Conservation (phyloP, 2,888 invertebrate species). For the Antheraea assamensis region DNA sequence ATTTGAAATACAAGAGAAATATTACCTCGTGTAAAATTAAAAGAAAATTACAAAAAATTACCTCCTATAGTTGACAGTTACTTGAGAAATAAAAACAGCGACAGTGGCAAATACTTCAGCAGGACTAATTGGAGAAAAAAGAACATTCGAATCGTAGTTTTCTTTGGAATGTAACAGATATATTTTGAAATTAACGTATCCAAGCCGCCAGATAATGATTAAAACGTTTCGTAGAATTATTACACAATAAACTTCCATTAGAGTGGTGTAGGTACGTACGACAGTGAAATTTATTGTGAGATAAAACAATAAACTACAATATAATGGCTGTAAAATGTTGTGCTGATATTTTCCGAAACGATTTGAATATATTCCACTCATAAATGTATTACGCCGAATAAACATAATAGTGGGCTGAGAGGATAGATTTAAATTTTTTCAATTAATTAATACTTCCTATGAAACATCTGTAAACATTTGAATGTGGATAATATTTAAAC, state of each 20-base stretch:
- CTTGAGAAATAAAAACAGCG: too few relatives aligned
- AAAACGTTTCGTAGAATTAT: background rate
- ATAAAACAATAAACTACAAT: background rate
- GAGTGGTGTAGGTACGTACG: background rate
- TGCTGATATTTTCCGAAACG: background rate
- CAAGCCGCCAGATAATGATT: background rate
- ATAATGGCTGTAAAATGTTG: background rate
- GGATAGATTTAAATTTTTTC: too few relatives aligned
- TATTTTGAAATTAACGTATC: background rate
- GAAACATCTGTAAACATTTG: too few relatives aligned
- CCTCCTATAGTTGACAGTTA: too few relatives aligned
- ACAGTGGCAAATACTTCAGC: too few relatives aligned
- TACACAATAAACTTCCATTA: background rate
- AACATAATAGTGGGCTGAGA: too few relatives aligned
- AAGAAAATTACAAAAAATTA: background rate
- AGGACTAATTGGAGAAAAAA: background rate
- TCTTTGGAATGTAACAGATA: background rate
- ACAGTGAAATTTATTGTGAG: constrained; percentile 1
- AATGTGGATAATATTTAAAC: too few relatives aligned
- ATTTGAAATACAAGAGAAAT: background rate
- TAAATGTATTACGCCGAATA: background rate
- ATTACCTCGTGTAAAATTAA: background rate
- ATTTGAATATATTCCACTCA: background rate
- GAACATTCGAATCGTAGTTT: background rate
- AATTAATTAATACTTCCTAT: too few relatives aligned